These are phyloP conservation scores for Dendropsophus ebraccatus DNA, from an alignment of 2,113 vertebrate genomes.

Conservation along the genomic window DNA sequence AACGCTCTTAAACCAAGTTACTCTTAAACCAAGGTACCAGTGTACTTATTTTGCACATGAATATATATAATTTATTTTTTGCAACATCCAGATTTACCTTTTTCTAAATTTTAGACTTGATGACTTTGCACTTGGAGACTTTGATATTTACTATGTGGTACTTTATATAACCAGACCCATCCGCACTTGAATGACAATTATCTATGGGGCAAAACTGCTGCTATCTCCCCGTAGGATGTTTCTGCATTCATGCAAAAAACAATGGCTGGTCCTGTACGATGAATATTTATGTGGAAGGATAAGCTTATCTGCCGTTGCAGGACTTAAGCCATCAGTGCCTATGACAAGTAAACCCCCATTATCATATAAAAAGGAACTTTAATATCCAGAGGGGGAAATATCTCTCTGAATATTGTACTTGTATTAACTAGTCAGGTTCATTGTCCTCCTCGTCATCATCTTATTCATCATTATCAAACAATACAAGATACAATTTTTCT, in stretches of 20 bases:
- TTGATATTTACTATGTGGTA: neutral
- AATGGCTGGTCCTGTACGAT: constrained; percentile 4
- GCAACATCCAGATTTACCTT: too few relatives aligned
- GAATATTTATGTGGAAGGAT: constrained; percentile 28
- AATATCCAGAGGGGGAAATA: constrained; percentile 18
- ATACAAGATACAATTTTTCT: neutral
- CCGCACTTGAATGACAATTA: constrained; percentile 6
- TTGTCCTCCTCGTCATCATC: neutral
- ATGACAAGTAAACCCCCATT: constrained; percentile 25
- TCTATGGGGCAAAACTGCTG: neutral
- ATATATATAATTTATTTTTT: too few relatives aligned
- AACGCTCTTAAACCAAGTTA: too few relatives aligned
- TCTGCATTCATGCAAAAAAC: neutral
- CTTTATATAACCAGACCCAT: neutral
- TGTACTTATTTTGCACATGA: too few relatives aligned
- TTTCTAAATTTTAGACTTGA: neutral
- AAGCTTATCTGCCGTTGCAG: constrained; percentile 34
- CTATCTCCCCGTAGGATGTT: neutral
- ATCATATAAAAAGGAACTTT: constrained; percentile 30
- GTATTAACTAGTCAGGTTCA: neutral
- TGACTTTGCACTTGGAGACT: neutral
- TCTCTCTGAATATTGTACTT: neutral
- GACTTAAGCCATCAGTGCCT: constrained; percentile 24
- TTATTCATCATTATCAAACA: neutral
- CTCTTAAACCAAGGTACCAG: too few relatives aligned